Percentiles rank a stretch among this genome's conserved stretches.
Conservation (phyloP, 2,113 vertebrate genomes). For the Actenoides lindsayi region DNA sequence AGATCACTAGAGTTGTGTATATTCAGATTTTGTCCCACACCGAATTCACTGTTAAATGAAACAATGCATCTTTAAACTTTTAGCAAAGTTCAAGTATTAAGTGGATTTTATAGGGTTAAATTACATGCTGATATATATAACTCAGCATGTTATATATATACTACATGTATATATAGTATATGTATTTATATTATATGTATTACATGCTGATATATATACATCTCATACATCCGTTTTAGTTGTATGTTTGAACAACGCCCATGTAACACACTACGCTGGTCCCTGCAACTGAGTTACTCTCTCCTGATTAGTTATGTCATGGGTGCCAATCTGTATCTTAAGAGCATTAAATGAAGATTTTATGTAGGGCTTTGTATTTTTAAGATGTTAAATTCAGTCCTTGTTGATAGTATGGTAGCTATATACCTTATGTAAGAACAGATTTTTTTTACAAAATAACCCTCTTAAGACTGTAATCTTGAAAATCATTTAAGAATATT, state of each 20-base stretch:
- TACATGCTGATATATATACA: background rate
- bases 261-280: background rate
- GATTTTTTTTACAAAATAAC: background rate
- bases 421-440: accelerated
- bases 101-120: background rate
- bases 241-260: background rate
- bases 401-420: background rate
- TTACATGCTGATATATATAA: background rate
- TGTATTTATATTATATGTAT: background rate
- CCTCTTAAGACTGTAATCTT: background rate
- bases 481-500: background rate
- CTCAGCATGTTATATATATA: background rate
- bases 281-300: background rate
- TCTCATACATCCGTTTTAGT: background rate
- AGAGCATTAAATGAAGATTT: background rate
- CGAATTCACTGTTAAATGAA: background rate
- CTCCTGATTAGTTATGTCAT: background rate
- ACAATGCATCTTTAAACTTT: background rate
- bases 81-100: background rate
- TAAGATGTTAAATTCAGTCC: background rate
- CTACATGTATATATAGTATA: background rate
- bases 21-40: background rate
- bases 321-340: background rate
- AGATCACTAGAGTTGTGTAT: background rate
- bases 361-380: background rate